Evolutionary conservation across 1,140 invertebrate species (phyloP).

Genomic region (Cheumatopsyche charites): DNA sequence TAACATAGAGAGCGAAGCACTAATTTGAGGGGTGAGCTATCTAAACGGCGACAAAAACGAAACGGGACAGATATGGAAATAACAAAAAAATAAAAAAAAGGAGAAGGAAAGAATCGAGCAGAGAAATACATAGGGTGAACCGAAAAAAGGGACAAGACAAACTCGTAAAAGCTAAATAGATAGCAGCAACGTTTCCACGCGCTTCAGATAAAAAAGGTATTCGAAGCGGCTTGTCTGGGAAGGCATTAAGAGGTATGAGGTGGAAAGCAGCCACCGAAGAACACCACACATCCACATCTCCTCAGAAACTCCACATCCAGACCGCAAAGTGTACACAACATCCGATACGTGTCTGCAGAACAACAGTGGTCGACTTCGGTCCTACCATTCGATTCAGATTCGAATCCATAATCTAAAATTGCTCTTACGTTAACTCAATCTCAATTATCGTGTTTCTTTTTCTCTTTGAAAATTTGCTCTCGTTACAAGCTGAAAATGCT

Average conservation of each 20-base stretch:
- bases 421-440: too few species aligned
- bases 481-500: too few species aligned
- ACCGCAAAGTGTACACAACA: constrained; percentile 16
- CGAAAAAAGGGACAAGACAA: constrained; percentile 26
- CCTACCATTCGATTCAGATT: too few species aligned
- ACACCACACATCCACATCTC: constrained; percentile 9
- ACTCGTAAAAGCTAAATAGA: constrained; percentile 39
- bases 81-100: background rate
- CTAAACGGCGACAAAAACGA: constrained; percentile 16
- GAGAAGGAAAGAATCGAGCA: background rate
- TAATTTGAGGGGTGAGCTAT: constrained; percentile 14
- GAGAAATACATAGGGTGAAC: constrained; percentile 12
- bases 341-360: background rate
- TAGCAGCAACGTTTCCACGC: constrained; percentile 35
- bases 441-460: too few species aligned
- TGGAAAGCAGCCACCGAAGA: constrained; percentile 24
- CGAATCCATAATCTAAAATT: too few species aligned
- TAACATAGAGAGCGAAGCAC: background rate
- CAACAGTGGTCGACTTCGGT: background rate
- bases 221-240: constrained; percentile 19
- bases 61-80: constrained; percentile 13
- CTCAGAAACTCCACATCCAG: constrained; percentile 21
- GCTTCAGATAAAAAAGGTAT: constrained; percentile 38
- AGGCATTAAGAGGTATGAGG: constrained; percentile 34
- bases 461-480: too few species aligned